Evolutionary conservation across 2,888 invertebrate species (phyloP), one percentile per base, ranked within the genome.

Genomic region (Xestia rhomboidea): DNA sequence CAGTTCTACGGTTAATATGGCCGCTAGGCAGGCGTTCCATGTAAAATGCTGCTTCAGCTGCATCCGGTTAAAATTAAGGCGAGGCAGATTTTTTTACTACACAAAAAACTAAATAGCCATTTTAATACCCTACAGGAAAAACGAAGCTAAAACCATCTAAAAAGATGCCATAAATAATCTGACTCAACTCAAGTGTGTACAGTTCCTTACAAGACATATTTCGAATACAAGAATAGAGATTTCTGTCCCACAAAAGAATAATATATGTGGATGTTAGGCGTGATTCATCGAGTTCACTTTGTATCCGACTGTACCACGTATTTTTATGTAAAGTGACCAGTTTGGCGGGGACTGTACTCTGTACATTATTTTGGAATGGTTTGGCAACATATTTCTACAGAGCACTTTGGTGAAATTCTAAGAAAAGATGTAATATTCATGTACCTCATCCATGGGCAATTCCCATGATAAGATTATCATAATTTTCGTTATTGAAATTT

Each of bases 201-300:
- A 44, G 30, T 44, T 63, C 41, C 15, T 34, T 75, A 83, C 4
- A 86, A 73, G 49, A 84, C 81, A 82, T 83, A 83, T 74, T 78
- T 77, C 78, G 74, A 76, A 85, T 87, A 89, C 83, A 83, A 89
- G 86, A 87, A 86, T 85, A 84, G 83, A 85, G 85, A 85, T 85
- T 90, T 83, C 76, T 84, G 87, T 85, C 84, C 72, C 80, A 87
- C 90, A 90, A 87, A 85, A 85, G 87, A 87, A 88, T 88, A 88
- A 90, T 89, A 84, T 88, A 87, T 84, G 86, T 85, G 85, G 82
- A 86, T 87, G 89, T 87, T 82, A 83, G 74, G 76, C 79, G 86
- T 87, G 90, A 90, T 89, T 86, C 89, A 90, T 90, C 80, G 90
- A 82, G 82, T 79, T 81, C 79, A 78, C 82, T 87, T 88, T 87